phyloP scores from a whole-genome alignment of 1,140 invertebrate species.

The Whitmania pigra region DNA sequence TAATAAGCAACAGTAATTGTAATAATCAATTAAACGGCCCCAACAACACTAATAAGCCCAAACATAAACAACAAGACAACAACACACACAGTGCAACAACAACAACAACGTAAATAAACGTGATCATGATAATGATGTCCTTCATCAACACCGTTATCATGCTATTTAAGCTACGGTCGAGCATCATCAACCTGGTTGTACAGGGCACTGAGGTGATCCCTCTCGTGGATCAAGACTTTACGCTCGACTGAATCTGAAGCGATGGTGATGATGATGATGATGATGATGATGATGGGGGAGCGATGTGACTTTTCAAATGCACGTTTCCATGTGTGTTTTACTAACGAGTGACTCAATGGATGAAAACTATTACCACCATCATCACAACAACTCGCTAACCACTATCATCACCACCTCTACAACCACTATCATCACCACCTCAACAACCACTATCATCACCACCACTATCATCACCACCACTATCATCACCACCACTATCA shows the following conservation, averaged over 20 bases:
- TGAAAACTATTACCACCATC: background rate
- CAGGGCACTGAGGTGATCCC: conserved; percentile 39
- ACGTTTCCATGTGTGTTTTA: no score
- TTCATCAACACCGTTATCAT: no score
- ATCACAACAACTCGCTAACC: background rate
- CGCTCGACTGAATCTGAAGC: conserved; percentile 41
- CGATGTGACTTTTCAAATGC: no score
- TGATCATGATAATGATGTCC: no score
- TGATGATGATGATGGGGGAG: background rate
- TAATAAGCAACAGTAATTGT: no score
- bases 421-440: background rate
- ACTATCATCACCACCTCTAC: no score
- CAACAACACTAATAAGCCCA: no score
- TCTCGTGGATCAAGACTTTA: conserved; percentile 39
- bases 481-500: background rate
- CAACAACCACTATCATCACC: background rate
- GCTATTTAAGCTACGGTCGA: no score
- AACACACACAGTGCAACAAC: no score
- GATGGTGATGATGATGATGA: conserved; percentile 2
- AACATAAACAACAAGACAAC: no score
- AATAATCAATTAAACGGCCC: no score
- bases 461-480: background rate
- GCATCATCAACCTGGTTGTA: conserved; percentile 37
- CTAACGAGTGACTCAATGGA: background rate
- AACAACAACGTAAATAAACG: no score